A percentile compares a stretch with the other conserved stretches of the same genome.
phyloP scores from a whole-genome alignment of 2,113 vertebrate species.

The Boleophthalmus pectinirostris region DNA sequence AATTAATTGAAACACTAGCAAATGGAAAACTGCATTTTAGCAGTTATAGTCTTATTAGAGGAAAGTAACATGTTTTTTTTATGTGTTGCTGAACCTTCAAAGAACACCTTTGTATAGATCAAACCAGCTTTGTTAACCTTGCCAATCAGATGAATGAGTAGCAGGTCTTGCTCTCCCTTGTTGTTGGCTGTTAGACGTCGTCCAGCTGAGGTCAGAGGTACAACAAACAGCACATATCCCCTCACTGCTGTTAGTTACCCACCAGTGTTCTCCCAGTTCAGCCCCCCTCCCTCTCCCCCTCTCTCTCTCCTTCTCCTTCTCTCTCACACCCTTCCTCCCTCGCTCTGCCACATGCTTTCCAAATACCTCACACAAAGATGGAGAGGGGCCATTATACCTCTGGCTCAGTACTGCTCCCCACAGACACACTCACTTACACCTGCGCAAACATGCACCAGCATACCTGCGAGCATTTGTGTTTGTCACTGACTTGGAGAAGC shows the following conservation, averaged over 20 bases:
- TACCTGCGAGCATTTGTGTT: constrained; percentile 22
- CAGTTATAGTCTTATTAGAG: no score
- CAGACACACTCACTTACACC: constrained; percentile 36
- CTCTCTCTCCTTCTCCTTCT: constrained; percentile 14
- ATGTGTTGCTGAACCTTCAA: not conserved
- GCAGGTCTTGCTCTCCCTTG: constrained; percentile 32
- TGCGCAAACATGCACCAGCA: constrained; percentile 21
- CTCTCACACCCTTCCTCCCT: not conserved
- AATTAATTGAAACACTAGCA: no score
- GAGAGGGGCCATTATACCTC: constrained; percentile 62
- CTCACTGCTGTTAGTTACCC: constrained; percentile 63
- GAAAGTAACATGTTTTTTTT: not conserved
- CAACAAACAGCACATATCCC: constrained; percentile 57
- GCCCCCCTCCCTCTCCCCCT: constrained; percentile 9
- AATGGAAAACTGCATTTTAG: no score
- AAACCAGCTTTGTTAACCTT: constrained; percentile 24
- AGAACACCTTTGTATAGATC: not conserved
- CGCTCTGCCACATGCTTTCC: constrained; percentile 43
- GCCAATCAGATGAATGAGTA: constrained; percentile 25
- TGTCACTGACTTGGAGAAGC: not conserved
- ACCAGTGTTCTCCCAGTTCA: constrained; percentile 53
- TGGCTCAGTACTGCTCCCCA: constrained; percentile 53
- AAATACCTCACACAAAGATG: constrained; percentile 66
- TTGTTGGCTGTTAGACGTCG: constrained; percentile 42
- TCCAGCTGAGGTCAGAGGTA: constrained; percentile 56